These are phyloP conservation scores for Rhinichthys osculus DNA, from an alignment of 2,797 vertebrate genomes.

Conservation along the genomic window DNA sequence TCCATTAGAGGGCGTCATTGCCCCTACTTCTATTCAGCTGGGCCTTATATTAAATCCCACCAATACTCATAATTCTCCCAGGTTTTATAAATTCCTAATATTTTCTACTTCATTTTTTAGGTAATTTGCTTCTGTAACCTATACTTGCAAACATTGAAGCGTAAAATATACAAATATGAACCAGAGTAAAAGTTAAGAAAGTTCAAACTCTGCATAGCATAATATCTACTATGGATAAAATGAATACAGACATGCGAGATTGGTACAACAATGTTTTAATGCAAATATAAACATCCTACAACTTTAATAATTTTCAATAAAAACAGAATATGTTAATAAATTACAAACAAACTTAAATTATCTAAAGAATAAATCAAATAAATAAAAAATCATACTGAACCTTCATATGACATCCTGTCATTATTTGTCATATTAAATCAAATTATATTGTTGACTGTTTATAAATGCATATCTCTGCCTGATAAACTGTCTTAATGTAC, in stretches of 20 bases:
- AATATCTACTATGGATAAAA: not conserved
- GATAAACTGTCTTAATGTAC: not conserved
- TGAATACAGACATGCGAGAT: not conserved
- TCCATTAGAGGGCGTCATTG: constrained; percentile 10
- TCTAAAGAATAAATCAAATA: not conserved
- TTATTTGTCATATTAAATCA: not conserved
- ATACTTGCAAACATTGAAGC: not conserved
- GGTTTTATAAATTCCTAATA: not conserved
- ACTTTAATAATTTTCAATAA: not conserved
- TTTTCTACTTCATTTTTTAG: not conserved
- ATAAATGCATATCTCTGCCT: not conserved
- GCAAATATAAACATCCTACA: constrained; percentile 1
- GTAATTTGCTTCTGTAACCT: not conserved
- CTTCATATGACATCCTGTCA: not conserved
- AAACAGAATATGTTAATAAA: not conserved
- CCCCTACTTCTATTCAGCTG: not conserved
- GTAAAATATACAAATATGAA: not conserved
- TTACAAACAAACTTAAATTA: not conserved
- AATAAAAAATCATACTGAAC: not conserved
- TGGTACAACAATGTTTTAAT: not conserved
- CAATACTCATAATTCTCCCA: not conserved
- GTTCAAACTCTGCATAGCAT: not conserved
- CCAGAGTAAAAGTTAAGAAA: not conserved
- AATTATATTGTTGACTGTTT: not conserved
- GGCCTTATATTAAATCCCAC: not conserved